Evolutionary conservation across 2,113 vertebrate species (phyloP).

Genomic region (Prunella fulvescens): DNA sequence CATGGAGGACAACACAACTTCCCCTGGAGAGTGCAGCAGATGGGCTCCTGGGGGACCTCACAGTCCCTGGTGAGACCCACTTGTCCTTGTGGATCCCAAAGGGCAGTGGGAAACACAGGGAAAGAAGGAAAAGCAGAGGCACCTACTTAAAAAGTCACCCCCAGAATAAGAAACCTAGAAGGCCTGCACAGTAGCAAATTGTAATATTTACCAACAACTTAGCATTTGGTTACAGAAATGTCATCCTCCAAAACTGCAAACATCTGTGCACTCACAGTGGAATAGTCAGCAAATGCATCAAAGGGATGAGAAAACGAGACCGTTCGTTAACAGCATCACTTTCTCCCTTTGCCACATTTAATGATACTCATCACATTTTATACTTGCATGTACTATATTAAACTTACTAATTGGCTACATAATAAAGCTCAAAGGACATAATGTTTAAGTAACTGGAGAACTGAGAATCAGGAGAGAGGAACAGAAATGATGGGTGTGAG

Average conservation of each 20-base stretch:
- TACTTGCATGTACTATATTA: conserved; percentile 27
- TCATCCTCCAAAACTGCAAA: conserved; percentile 66
- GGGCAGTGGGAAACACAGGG: not conserved
- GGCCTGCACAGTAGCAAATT: conserved; percentile 24
- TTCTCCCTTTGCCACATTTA: not conserved
- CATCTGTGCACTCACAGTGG: conserved; percentile 4
- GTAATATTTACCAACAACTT: conserved; percentile 66
- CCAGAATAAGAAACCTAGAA: conserved; percentile 34
- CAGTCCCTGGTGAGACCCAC: too few species aligned
- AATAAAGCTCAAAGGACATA: conserved; percentile 41
- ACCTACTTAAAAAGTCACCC: not conserved
- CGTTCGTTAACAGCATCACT: not conserved
- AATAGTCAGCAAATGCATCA: conserved; percentile 35
- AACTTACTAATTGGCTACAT: conserved; percentile 65
- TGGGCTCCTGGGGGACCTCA: not conserved
- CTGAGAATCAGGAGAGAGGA: not conserved
- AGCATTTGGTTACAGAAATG: conserved; percentile 68
- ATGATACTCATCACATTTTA: conserved; percentile 37
- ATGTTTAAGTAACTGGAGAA: conserved; percentile 33
- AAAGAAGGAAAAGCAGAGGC: not conserved
- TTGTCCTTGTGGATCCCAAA: not conserved
- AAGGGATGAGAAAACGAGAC: conserved; percentile 10
- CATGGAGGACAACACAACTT: not conserved
- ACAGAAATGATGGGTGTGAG: not conserved
- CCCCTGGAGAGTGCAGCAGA: not conserved